Evolutionary conservation across 2,797 vertebrate species (phyloP).

Genomic region (Diceros bicornis): DNA sequence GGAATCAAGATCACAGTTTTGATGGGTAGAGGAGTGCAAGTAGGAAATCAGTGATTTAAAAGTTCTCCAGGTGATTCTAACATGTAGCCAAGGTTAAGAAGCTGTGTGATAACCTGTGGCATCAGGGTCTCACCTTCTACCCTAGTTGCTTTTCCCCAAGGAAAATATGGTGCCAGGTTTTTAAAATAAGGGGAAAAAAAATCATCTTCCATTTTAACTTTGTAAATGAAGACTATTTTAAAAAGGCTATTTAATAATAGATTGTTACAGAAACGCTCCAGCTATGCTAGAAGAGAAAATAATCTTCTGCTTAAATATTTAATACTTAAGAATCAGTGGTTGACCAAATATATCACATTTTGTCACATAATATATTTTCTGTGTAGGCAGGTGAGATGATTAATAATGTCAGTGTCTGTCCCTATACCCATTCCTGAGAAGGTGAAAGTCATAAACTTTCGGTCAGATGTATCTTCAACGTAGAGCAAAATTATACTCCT

Average conservation of each 20-base stretch:
- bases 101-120: not conserved
- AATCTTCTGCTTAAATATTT: not conserved
- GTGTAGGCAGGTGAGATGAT: not conserved
- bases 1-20: not conserved
- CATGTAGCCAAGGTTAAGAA: not conserved
- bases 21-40: not conserved
- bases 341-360: slow-evolving; percentile 37
- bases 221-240: slow-evolving; percentile 41
- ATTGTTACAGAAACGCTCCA: slow-evolving; percentile 21
- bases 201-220: slow-evolving; percentile 30
- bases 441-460: not conserved
- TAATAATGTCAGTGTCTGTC: not conserved
- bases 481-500: not conserved
- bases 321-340: not conserved
- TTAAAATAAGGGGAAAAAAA: slow-evolving; percentile 7
- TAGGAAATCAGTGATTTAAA: not conserved
- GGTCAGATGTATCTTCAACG: not conserved
- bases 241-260: not conserved
- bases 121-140: not conserved
- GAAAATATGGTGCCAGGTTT: not conserved
- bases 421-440: not conserved
- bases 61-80: not conserved
- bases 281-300: not conserved
- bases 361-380: slow-evolving; percentile 47
- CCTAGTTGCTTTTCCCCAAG: not conserved